A percentile compares a stretch with the other conserved stretches of the same genome.
phyloP scores from a whole-genome alignment of 2,888 invertebrate genomes.

The Leptothorax acervorum region DNA sequence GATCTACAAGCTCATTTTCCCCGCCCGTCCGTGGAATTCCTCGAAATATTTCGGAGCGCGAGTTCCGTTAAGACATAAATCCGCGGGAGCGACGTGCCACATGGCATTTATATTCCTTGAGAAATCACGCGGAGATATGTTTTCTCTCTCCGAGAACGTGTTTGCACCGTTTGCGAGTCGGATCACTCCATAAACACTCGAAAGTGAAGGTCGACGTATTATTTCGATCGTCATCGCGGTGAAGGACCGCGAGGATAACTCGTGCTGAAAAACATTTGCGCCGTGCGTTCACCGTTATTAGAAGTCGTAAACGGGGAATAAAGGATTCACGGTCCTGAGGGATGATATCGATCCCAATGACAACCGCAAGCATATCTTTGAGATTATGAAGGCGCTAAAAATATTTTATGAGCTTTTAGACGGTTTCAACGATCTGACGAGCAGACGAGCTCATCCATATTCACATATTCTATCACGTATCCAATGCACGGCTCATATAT shows the following conservation, averaged over 20 bases:
- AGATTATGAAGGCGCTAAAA: conserved; percentile 26
- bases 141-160: neutral
- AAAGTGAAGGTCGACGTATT: conserved; percentile 14
- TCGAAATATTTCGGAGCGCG: neutral
- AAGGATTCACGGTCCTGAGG: neutral
- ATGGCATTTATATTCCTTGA: neutral
- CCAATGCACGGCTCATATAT: neutral
- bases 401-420: conserved; percentile 3
- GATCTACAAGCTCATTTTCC: neutral
- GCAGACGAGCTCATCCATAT: neutral
- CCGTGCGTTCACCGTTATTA: conserved; percentile 31
- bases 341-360: conserved; percentile 15
- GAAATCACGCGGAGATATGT: neutral
- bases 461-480: conserved; percentile 2
- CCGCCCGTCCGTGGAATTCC: neutral
- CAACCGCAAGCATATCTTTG: neutral
- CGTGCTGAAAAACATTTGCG: conserved; percentile 4
- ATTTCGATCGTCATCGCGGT: neutral
- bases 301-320: neutral
- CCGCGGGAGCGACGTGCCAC: neutral
- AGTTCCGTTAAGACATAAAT: conserved; percentile 34
- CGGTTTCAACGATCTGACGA: neutral
- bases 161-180: neutral
- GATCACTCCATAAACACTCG: conserved; percentile 1
- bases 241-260: neutral